Conservation (phyloP, 2,113 vertebrate species). For the Scopus umbretta region DNA sequence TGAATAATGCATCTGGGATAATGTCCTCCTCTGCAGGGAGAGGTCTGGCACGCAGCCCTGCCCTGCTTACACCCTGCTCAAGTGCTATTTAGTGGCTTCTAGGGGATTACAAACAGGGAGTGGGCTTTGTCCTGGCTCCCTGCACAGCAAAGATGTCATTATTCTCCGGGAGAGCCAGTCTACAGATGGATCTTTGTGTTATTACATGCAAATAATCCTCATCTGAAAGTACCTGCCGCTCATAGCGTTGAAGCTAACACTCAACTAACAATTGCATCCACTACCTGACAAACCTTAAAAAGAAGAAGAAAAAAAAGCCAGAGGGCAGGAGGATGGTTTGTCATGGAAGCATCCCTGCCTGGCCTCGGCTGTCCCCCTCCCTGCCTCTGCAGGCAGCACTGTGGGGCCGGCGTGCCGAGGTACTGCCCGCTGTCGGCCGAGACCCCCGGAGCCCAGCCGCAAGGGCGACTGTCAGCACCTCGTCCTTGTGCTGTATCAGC, state of each 20-base stretch:
- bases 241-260: neutral
- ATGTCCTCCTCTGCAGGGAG: neutral
- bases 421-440: neutral
- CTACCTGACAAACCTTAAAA: neutral
- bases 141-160: neutral
- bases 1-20: neutral
- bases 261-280: neutral
- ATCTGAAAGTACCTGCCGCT: neutral
- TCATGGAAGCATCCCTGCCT: neutral
- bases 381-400: neutral
- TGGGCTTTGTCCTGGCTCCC: neutral
- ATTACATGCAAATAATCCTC: neutral
- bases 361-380: neutral
- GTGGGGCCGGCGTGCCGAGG: neutral
- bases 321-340: neutral
- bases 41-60: neutral
- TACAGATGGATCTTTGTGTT: neutral
- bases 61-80: neutral
- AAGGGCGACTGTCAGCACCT: rapidly evolving
- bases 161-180: neutral
- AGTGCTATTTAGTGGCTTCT: neutral
- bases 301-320: neutral
- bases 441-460: neutral
- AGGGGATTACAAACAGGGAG: neutral
- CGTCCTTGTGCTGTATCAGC: neutral